phyloP scores from a whole-genome alignment of 2,797 vertebrate genomes.

The Leucoraja ocellata region DNA sequence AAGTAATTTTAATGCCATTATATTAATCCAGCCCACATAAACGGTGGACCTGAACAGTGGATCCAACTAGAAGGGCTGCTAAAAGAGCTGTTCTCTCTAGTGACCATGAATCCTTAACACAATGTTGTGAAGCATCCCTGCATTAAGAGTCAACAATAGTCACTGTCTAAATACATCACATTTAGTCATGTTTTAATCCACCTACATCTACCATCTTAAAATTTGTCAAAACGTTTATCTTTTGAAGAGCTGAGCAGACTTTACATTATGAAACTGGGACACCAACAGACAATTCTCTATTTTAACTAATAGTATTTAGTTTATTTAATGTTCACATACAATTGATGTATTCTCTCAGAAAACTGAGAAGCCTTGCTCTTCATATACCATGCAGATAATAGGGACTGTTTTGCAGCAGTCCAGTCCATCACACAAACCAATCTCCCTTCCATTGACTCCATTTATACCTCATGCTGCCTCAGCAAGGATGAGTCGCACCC shows the following conservation, averaged over 20 bases:
- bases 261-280: background rate
- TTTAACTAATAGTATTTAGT: background rate
- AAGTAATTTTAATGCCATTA: background rate
- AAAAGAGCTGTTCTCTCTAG: background rate
- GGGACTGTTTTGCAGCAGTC: background rate
- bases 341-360: background rate
- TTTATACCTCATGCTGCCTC: too few species aligned
- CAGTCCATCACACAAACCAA: too few species aligned
- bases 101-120: background rate
- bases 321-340: background rate
- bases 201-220: background rate
- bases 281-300: background rate
- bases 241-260: background rate
- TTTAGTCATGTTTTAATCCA: background rate
- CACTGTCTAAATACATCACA: background rate
- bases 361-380: background rate
- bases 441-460: too few species aligned
- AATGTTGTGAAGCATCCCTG: background rate
- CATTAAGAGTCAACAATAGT: background rate
- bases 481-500: too few species aligned
- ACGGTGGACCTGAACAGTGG: background rate
- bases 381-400: background rate
- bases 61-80: background rate
- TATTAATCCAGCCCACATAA: background rate
- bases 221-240: background rate